Percentiles rank a stretch among this genome's conserved stretches.
These are phyloP conservation scores for Atherix ibis DNA, from an alignment of 2,888 invertebrate genomes.

Conservation along the genomic window DNA sequence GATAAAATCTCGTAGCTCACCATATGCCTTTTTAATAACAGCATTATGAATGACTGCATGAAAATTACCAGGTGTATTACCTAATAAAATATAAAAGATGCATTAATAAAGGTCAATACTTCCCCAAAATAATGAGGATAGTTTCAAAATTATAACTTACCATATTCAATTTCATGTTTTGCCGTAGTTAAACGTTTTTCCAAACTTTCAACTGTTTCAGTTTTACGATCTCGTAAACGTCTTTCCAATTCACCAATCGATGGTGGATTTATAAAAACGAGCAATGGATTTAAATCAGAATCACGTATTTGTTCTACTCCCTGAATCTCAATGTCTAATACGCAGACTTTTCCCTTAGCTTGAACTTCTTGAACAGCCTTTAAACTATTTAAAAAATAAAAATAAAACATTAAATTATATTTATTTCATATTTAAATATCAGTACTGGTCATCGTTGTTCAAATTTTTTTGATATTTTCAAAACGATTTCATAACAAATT, in stretches of 20 bases:
- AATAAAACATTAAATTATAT: too few relatives aligned
- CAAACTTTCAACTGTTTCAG: slow-evolving; percentile 81
- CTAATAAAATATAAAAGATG: slow-evolving; percentile 23
- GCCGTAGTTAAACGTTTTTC: slow-evolving; percentile 63
- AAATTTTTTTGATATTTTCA: background rate
- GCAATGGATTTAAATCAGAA: slow-evolving; percentile 64
- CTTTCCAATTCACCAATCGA: slow-evolving; percentile 60
- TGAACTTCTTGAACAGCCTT: slow-evolving; percentile 68
- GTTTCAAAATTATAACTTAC: slow-evolving; percentile 30
- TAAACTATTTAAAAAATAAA: slow-evolving; percentile 42
- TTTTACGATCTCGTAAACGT: slow-evolving; percentile 59
- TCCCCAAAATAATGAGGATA: background rate
- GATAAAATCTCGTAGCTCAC: slow-evolving; percentile 53
- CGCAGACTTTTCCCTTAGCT: slow-evolving; percentile 68
- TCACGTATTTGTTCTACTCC: slow-evolving; percentile 81
- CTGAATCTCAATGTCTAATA: slow-evolving; percentile 88
- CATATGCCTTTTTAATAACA: slow-evolving; percentile 63
- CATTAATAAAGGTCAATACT: too few relatives aligned
- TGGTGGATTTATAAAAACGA: slow-evolving; percentile 89
- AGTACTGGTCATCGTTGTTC: background rate
- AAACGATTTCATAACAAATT: too few relatives aligned
- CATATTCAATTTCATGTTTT: slow-evolving; percentile 67
- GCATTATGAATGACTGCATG: slow-evolving; percentile 71
- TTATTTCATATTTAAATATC: background rate
- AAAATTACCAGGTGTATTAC: slow-evolving; percentile 57